Percentiles rank a stretch among this genome's conserved stretches.
phyloP scores from a whole-genome alignment of 2,888 invertebrate species.

The Ferrisia virgata region DNA sequence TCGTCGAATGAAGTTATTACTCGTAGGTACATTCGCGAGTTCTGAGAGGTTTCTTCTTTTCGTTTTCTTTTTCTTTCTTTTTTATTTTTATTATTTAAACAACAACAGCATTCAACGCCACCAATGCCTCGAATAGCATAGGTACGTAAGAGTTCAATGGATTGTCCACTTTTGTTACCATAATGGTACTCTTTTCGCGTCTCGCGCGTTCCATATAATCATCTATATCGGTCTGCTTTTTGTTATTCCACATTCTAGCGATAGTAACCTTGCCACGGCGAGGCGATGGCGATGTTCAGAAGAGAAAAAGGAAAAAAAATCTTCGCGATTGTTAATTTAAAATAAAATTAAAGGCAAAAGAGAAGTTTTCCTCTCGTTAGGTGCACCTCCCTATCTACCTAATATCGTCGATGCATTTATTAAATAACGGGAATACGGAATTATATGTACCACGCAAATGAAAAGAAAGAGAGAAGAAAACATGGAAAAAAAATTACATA shows the following conservation, averaged over 20 bases:
- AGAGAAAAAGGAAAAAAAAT: background rate
- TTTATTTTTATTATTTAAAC: too few relatives aligned
- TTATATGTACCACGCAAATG: background rate
- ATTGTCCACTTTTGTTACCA: background rate
- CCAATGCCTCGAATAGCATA: background rate
- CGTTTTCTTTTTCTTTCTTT: background rate
- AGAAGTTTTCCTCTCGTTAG: background rate
- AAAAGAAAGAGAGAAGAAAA: background rate
- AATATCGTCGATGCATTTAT: background rate
- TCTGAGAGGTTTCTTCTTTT: background rate
- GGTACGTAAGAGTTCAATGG: background rate
- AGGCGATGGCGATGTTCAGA: background rate
- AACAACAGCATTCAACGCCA: background rate
- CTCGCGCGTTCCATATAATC: background rate
- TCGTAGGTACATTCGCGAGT: background rate
- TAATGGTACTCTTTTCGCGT: background rate
- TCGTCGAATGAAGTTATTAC: background rate
- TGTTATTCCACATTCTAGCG: background rate
- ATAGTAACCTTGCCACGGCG: background rate
- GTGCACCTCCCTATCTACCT: background rate
- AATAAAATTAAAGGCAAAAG: background rate
- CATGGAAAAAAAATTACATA: too few relatives aligned
- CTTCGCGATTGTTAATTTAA: background rate
- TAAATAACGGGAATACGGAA: background rate
- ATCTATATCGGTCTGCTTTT: background rate